These are phyloP conservation scores for Drosophila yakuba DNA, from an alignment of 1,140 invertebrate genomes.

Conservation along the genomic window DNA sequence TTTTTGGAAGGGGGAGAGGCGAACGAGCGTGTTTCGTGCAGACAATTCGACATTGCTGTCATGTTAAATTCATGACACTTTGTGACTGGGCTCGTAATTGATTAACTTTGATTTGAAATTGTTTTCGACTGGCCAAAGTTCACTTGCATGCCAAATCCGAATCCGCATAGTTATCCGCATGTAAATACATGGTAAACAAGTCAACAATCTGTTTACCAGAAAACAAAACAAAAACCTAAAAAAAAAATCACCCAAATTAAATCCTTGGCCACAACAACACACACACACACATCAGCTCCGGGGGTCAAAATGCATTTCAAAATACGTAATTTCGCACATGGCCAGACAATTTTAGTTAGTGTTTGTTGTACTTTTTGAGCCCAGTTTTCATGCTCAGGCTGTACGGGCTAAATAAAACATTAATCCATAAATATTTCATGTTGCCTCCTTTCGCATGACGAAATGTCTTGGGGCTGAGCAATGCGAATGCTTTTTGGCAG, in stretches of 20 bases:
- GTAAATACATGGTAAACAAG: constrained; percentile 53
- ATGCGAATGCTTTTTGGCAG: constrained; percentile 42
- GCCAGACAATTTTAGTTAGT: constrained; percentile 25
- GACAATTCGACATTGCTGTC: constrained; percentile 39
- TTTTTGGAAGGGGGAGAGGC: background rate
- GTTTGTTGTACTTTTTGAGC: background rate
- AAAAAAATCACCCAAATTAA: constrained; percentile 28
- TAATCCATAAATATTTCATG: constrained; percentile 50
- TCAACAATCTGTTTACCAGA: constrained; percentile 41
- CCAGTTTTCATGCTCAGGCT: background rate
- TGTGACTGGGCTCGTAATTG: constrained; percentile 68
- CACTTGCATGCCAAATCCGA: constrained; percentile 24
- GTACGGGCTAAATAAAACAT: constrained; percentile 41
- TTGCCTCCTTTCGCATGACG: constrained; percentile 37
- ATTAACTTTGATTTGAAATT: constrained; percentile 74
- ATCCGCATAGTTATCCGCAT: constrained; percentile 40
- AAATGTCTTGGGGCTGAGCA: constrained; percentile 42
- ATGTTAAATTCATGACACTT: constrained; percentile 58
- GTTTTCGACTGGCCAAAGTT: constrained; percentile 42
- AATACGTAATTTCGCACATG: constrained; percentile 57
- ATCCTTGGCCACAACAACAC: constrained; percentile 28
- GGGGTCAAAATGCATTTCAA: constrained; percentile 35
- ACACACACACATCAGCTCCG: background rate
- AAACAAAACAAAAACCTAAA: background rate
- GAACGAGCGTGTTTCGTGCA: constrained; percentile 48